Evolutionary conservation across 2,797 vertebrate species (phyloP).

Genomic region (Sternarchorhynchus goeldii): DNA sequence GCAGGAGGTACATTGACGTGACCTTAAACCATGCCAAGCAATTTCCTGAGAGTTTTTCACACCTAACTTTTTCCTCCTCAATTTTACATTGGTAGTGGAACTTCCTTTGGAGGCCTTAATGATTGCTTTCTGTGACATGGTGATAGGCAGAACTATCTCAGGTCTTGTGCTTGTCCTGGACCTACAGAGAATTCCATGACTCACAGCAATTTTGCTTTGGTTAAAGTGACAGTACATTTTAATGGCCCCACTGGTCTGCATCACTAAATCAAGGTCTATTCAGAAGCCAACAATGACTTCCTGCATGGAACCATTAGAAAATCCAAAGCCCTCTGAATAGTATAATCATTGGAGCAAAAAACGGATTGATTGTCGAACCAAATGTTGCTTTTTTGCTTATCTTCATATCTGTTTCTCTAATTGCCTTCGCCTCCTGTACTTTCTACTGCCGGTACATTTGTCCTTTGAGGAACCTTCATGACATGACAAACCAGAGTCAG

Average conservation of each 20-base stretch:
- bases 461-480: constrained; percentile 3
- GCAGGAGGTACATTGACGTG: constrained; percentile 20
- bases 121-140: neutral
- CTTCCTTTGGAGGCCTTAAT: neutral
- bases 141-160: neutral
- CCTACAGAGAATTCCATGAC: neutral
- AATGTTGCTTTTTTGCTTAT: constrained; percentile 11
- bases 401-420: constrained; percentile 9
- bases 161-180: neutral
- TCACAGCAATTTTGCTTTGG: neutral
- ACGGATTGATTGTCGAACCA: constrained; percentile 14
- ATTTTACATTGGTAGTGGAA: neutral
- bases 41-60: constrained; percentile 17
- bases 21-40: constrained; percentile 10
- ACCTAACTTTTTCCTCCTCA: constrained; percentile 10
- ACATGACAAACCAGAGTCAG: neutral
- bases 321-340: constrained; percentile 33
- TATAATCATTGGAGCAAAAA: constrained; percentile 37
- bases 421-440: constrained; percentile 7
- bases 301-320: constrained; percentile 38
- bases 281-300: constrained; percentile 25
- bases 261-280: constrained; percentile 45
- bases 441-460: constrained; percentile 3
- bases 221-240: constrained; percentile 23
- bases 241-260: constrained; percentile 25